phyloP scores from a whole-genome alignment of 2,888 invertebrate genomes.

The Mythimna ferrago region DNA sequence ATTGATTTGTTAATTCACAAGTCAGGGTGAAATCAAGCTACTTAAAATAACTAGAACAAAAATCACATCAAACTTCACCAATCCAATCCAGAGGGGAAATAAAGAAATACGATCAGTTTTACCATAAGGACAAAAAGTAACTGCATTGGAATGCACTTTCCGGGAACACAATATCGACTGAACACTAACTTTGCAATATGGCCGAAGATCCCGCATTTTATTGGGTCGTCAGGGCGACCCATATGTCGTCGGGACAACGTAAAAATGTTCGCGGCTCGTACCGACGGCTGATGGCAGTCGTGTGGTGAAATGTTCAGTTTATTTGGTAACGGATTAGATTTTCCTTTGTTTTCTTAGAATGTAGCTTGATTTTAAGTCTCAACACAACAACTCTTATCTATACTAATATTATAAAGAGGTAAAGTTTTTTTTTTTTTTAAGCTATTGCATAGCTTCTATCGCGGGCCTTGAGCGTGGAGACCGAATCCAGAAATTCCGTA shows the following conservation, averaged over 20 bases:
- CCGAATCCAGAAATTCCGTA: too few species aligned
- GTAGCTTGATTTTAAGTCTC: too few species aligned
- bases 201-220: constrained; percentile 43
- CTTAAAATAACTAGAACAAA: constrained; percentile 9
- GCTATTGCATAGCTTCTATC: too few species aligned
- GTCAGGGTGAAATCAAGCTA: neutral
- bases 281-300: neutral
- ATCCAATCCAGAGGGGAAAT: constrained; percentile 10
- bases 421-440: too few species aligned
- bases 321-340: neutral
- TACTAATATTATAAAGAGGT: too few species aligned
- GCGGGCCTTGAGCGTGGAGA: too few species aligned
- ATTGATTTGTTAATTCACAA: neutral
- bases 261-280: constrained; percentile 19
- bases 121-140: neutral
- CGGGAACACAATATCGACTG: constrained; percentile 28
- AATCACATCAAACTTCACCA: neutral
- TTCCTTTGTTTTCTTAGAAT: neutral
- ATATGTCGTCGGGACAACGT: constrained; percentile 5
- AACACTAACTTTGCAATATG: constrained; percentile 43
- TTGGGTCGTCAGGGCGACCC: constrained; percentile 31
- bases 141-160: constrained; percentile 25
- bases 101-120: constrained; percentile 11
- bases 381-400: too few species aligned
- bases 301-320: constrained; percentile 1